Conservation (phyloP, 2,797 vertebrate species). For the Hipposideros larvatus region DNA sequence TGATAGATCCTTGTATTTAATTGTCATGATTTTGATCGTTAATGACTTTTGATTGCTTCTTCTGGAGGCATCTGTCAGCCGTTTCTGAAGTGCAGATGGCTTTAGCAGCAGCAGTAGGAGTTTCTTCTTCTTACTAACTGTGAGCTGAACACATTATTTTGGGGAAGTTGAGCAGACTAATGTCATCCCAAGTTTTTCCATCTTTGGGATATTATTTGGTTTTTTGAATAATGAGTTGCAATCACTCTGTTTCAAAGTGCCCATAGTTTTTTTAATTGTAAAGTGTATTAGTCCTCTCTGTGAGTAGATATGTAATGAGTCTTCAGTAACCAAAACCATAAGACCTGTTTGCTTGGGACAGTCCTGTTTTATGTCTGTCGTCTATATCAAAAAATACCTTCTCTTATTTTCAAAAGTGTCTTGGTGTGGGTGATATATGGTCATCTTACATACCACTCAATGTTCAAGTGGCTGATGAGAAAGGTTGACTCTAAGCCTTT, state of each 20-base stretch:
- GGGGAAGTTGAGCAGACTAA: conserved; percentile 34
- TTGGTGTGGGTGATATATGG: neutral
- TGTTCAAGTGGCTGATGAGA: neutral
- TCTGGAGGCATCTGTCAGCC: conserved; percentile 78
- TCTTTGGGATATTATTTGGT: conserved; percentile 50
- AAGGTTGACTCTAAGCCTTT: neutral
- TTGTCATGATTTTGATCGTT: conserved; percentile 76
- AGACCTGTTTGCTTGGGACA: neutral
- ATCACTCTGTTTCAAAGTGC: neutral
- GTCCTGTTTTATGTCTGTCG: neutral
- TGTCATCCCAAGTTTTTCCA: conserved; percentile 10
- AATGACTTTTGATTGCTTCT: conserved; percentile 78
- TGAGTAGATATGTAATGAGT: neutral
- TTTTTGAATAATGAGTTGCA: conserved; percentile 47
- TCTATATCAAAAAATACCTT: neutral
- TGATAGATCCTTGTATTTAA: conserved; percentile 76
- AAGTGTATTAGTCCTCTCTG: conserved; percentile 22
- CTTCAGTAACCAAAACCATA: neutral
- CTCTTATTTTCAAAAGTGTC: conserved; percentile 35
- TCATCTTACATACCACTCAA: neutral
- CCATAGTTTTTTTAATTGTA: conserved; percentile 21
- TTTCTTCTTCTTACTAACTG: conserved; percentile 73
- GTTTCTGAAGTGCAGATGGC: conserved; percentile 65
- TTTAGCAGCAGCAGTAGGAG: conserved; percentile 61
- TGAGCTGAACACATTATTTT: conserved; percentile 67